A percentile compares a stretch with the other conserved stretches of the same genome.
These are phyloP conservation scores for Micromesistius poutassou DNA, from an alignment of 2,797 vertebrate species.

Conservation along the genomic window DNA sequence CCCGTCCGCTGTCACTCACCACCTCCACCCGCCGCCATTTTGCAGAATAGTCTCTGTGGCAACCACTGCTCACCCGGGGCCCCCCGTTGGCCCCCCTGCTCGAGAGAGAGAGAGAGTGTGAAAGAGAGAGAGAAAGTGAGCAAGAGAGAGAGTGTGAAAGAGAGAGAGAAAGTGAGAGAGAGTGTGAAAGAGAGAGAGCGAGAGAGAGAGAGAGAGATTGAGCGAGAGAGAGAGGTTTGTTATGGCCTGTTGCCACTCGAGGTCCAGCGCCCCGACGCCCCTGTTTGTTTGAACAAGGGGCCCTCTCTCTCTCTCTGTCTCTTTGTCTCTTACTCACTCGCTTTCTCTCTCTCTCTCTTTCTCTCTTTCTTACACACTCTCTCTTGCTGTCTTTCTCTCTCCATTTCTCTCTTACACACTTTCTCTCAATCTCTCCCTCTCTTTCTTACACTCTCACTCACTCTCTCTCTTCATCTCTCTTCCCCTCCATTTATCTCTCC, in stretches of 20 bases:
- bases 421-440: conserved; percentile 22
- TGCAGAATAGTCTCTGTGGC: conserved; percentile 56
- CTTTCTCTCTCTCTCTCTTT: neutral
- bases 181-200: too few relatives aligned
- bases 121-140: neutral
- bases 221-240: conserved; percentile 14
- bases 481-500: too few relatives aligned
- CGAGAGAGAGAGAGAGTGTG: conserved; percentile 17
- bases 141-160: neutral
- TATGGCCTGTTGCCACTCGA: conserved; percentile 42
- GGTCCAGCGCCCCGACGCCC: conserved; percentile 73
- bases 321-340: too few relatives aligned
- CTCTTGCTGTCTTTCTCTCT: too few relatives aligned
- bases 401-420: too few relatives aligned
- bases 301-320: neutral
- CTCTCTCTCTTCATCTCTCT: too few relatives aligned
- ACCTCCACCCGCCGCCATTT: conserved; percentile 63
- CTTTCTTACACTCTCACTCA: too few relatives aligned
- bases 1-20: conserved; percentile 69
- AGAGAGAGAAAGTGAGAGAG: too few relatives aligned
- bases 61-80: conserved; percentile 36
- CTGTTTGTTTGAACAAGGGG: conserved; percentile 67
- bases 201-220: conserved; percentile 19
- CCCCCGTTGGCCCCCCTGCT: conserved; percentile 28
- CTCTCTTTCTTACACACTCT: too few relatives aligned